phyloP scores from a whole-genome alignment of 2,888 invertebrate genomes.

The Tipula vernalis region DNA sequence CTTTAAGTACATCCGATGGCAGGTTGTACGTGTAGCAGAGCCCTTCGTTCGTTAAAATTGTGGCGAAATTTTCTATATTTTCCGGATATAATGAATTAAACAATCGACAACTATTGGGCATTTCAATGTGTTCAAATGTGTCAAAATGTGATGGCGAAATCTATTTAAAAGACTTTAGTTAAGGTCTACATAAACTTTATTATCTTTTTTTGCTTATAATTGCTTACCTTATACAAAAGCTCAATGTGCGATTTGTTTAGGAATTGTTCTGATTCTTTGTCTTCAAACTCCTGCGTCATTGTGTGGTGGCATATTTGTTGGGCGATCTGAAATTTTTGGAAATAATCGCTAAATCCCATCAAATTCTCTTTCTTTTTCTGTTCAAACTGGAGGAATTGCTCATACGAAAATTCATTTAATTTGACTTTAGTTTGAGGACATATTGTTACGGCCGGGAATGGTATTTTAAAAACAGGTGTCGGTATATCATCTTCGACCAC shows the following conservation, averaged over 20 bases:
- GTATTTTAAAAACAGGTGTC: neutral
- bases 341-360: too few species aligned
- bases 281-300: neutral
- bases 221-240: neutral
- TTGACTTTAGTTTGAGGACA: neutral
- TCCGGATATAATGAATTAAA: too few species aligned
- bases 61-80: too few species aligned
- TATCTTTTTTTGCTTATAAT: too few species aligned
- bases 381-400: neutral
- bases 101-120: too few species aligned
- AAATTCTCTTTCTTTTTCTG: neutral
- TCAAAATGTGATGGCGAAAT: too few species aligned
- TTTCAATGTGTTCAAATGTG: too few species aligned
- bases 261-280: neutral
- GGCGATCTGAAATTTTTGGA: neutral
- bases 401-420: neutral
- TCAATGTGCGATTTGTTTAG: neutral
- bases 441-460: neutral
- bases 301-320: neutral
- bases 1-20: neutral
- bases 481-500: constrained; percentile 33
- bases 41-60: neutral
- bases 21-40: neutral
- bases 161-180: too few species aligned
- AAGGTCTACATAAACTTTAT: too few species aligned